Conservation (phyloP, 2,888 invertebrate genomes). For the Smittia aterrima region DNA sequence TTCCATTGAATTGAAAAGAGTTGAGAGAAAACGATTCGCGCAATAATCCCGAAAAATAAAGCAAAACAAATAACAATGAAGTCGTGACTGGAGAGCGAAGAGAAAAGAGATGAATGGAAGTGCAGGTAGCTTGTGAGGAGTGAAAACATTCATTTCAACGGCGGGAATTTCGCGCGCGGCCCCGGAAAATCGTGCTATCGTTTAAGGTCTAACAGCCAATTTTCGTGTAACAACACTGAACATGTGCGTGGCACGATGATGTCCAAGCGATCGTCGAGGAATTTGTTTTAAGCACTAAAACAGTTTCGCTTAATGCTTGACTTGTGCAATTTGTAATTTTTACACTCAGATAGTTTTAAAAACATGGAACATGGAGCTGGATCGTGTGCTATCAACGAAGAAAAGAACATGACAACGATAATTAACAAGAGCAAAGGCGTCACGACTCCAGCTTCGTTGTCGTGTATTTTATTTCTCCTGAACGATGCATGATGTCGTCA, state of each 20-base stretch:
- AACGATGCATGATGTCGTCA: not conserved
- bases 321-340: conserved; percentile 39
- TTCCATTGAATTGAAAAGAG: conserved; percentile 5
- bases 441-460: not conserved
- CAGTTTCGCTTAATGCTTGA: conserved; percentile 3
- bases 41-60: conserved; percentile 14
- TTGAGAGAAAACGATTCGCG: not conserved
- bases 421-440: conserved; percentile 21
- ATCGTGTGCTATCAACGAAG: conserved; percentile 31
- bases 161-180: not conserved
- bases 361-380: conserved; percentile 26
- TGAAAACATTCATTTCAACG: conserved; percentile 16
- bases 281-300: conserved; percentile 1
- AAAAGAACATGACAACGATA: conserved; percentile 23
- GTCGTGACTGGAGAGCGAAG: conserved; percentile 5
- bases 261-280: conserved; percentile 7
- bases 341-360: not conserved
- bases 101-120: not conserved
- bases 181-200: conserved; percentile 25
- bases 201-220: conserved; percentile 33
- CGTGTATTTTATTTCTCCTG: not conserved
- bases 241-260: conserved; percentile 21
- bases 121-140: not conserved
- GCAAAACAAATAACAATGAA: conserved; percentile 14
- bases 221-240: conserved; percentile 21